Evolutionary conservation across 1,140 invertebrate genomes (phyloP).

Genomic region (Chymomyza costata): DNA sequence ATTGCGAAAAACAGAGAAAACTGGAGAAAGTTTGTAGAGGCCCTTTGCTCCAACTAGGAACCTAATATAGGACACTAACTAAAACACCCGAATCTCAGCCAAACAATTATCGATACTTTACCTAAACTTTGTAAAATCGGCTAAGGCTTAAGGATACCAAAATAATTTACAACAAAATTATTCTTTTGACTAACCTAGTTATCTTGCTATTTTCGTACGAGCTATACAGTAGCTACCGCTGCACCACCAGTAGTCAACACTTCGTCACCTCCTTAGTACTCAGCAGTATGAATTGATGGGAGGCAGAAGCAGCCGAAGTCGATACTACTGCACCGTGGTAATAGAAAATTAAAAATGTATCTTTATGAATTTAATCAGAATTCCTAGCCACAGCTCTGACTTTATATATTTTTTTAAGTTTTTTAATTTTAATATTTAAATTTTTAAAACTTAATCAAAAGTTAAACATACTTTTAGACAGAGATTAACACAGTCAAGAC

Average conservation of each 20-base stretch:
- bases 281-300: not conserved
- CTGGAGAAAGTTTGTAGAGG: no score
- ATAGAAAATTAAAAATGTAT: no score
- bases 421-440: not conserved
- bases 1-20: no score
- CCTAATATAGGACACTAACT: no score
- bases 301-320: no score
- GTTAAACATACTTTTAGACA: not conserved
- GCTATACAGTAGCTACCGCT: not conserved
- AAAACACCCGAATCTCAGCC: no score
- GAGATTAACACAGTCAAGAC: no score
- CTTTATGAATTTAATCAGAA: not conserved
- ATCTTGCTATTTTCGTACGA: not conserved
- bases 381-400: not conserved
- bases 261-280: not conserved
- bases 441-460: constrained; percentile 1
- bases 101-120: no score
- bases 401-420: not conserved
- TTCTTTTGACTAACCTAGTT: not conserved
- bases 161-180: not conserved
- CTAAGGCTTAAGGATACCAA: no score
- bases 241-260: not conserved
- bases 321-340: no score
- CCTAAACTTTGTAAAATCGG: no score
- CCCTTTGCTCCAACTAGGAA: no score